A percentile compares a stretch with the other conserved stretches of the same genome.
These are phyloP conservation scores for Heliocidaris tuberculata DNA, from an alignment of 35 echinoderm and acorn worm species.

Conservation along the genomic window DNA sequence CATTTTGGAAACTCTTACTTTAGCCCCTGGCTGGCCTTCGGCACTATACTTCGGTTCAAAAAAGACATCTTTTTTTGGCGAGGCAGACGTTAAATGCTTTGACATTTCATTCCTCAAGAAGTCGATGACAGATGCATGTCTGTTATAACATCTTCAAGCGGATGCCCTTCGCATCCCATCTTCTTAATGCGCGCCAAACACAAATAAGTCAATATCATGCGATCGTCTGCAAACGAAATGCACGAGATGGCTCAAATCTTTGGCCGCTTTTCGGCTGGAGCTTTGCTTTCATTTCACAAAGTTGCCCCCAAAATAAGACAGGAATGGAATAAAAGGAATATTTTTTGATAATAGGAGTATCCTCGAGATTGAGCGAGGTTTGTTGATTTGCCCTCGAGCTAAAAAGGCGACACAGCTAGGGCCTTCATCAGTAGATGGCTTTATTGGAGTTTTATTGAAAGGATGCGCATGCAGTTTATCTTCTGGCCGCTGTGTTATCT, in stretches of 20 bases:
- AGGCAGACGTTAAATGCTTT: neutral
- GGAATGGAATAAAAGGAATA: neutral
- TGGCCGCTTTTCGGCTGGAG: neutral
- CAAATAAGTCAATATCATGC: conserved; percentile 38
- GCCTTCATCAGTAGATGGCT: neutral
- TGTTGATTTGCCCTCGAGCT: conserved; percentile 37
- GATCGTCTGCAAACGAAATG: conserved; percentile 30
- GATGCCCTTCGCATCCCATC: neutral
- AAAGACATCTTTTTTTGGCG: neutral
- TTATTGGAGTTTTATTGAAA: neutral
- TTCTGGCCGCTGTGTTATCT: neutral
- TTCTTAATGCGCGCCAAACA: neutral
- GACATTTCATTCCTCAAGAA: conserved; percentile 31
- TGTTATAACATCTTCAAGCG: conserved; percentile 34
- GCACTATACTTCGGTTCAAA: neutral
- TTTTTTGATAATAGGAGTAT: neutral
- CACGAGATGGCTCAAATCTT: neutral
- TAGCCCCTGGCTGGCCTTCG: neutral
- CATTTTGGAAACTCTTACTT: neutral
- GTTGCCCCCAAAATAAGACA: neutral
- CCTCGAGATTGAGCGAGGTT: neutral
- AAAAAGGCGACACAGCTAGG: neutral
- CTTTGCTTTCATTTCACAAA: neutral
- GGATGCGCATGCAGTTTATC: neutral
- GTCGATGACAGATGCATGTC: conserved; percentile 35